These are phyloP conservation scores for Channallabes apus DNA, from an alignment of 2,797 vertebrate genomes.

Conservation along the genomic window DNA sequence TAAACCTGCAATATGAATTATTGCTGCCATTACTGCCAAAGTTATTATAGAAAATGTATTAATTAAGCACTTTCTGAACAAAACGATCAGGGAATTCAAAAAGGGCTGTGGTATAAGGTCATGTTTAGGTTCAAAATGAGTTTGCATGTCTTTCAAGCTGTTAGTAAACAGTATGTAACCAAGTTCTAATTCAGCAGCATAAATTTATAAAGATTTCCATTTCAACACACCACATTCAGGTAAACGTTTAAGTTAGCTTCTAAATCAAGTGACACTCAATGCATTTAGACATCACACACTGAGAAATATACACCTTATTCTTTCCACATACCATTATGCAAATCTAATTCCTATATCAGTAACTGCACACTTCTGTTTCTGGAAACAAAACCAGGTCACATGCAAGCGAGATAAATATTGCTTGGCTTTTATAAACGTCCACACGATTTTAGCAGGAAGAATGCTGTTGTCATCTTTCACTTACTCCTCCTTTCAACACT, in stretches of 20 bases:
- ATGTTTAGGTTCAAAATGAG: neutral
- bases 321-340: neutral
- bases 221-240: neutral
- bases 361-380: neutral
- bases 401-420: neutral
- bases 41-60: neutral
- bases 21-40: neutral
- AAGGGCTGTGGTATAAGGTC: neutral
- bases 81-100: neutral
- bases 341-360: neutral
- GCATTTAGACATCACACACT: neutral
- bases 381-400: neutral
- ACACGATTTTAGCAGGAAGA: neutral
- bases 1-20: neutral
- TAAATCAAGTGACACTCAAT: neutral
- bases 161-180: neutral
- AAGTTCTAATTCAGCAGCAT: neutral
- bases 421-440: neutral
- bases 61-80: neutral
- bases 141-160: neutral
- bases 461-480: conserved; percentile 4
- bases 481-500: neutral
- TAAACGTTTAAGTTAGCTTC: neutral
- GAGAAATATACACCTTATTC: neutral
- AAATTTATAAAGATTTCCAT: neutral